Evolutionary conservation across 2,888 invertebrate genomes (phyloP).

Genomic region (Limnephilus marmoratus): DNA sequence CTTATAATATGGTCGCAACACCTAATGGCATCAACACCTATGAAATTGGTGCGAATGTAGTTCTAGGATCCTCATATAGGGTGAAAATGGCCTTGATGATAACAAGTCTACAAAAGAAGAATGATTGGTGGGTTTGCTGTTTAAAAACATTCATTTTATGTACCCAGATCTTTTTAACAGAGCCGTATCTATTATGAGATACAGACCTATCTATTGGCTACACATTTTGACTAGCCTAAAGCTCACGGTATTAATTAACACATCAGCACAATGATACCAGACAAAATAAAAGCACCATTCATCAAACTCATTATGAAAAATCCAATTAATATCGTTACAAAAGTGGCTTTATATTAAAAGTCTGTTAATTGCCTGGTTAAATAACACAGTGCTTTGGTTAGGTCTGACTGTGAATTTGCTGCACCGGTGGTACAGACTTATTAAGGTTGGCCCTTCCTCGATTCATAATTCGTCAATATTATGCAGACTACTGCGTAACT

Average conservation of each 20-base stretch:
- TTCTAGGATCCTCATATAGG: too few relatives aligned
- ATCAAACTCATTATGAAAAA: constrained; percentile 32
- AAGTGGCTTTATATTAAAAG: constrained; percentile 44
- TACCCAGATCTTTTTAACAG: too few relatives aligned
- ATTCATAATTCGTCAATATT: not conserved
- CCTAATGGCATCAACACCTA: too few relatives aligned
- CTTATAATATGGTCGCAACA: too few relatives aligned
- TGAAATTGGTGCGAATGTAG: too few relatives aligned
- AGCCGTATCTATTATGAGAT: too few relatives aligned
- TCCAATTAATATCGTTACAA: constrained; percentile 50
- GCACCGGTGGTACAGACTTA: not conserved
- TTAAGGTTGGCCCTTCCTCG: not conserved
- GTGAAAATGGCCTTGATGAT: too few relatives aligned
- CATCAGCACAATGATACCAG: constrained; percentile 10
- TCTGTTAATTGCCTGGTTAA: constrained; percentile 59
- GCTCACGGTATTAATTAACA: not conserved
- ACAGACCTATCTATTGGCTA: not conserved
- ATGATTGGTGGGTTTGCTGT: too few relatives aligned
- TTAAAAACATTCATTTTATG: too few relatives aligned
- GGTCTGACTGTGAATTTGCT: not conserved
- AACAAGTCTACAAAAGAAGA: too few relatives aligned
- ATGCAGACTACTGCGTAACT: not conserved
- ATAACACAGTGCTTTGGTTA: constrained; percentile 32
- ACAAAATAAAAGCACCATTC: constrained; percentile 21
- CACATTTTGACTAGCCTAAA: not conserved